These are phyloP conservation scores for Tetramorium simillimum DNA, from an alignment of 1,140 invertebrate genomes.

Conservation along the genomic window DNA sequence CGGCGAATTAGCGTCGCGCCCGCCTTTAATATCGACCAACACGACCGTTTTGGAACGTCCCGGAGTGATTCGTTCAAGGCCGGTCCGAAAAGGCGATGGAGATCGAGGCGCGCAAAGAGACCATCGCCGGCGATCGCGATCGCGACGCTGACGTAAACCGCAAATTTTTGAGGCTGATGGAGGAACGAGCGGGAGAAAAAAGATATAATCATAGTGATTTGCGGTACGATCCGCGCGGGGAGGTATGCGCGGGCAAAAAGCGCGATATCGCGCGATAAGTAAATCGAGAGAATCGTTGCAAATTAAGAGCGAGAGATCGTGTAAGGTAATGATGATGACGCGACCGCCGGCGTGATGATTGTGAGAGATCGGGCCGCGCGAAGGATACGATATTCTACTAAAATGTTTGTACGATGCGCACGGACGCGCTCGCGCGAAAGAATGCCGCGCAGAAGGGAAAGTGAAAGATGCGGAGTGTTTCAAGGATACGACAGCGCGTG, in stretches of 20 bases:
- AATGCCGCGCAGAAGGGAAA: slow-evolving; percentile 55
- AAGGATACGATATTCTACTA: slow-evolving; percentile 51
- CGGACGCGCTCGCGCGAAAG: slow-evolving; percentile 38
- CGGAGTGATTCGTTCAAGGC: slow-evolving; percentile 59
- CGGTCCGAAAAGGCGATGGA: slow-evolving; percentile 12
- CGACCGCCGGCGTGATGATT: slow-evolving; percentile 36
- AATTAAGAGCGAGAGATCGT: slow-evolving; percentile 48
- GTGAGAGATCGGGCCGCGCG: slow-evolving; percentile 39
- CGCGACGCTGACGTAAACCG: neutral
- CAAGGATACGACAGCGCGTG: slow-evolving; percentile 42
- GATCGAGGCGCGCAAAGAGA: neutral
- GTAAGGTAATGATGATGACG: slow-evolving; percentile 52
- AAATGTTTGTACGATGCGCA: slow-evolving; percentile 51
- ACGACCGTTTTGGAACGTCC: slow-evolving; percentile 58
- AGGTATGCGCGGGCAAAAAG: slow-evolving; percentile 18
- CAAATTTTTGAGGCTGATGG: slow-evolving; percentile 10
- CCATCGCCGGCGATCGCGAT: slow-evolving; percentile 2
- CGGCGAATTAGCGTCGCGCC: slow-evolving; percentile 72
- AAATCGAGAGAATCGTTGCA: slow-evolving; percentile 38
- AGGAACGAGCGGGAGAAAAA: neutral
- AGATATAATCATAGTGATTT: slow-evolving; percentile 31
- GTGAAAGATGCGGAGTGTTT: slow-evolving; percentile 57
- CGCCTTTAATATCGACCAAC: slow-evolving; percentile 68
- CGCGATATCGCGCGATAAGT: slow-evolving; percentile 27
- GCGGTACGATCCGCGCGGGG: neutral